Percentiles rank a stretch among this genome's conserved stretches.
phyloP scores from a whole-genome alignment of 2,797 vertebrate species.

The Psittacula echo region DNA sequence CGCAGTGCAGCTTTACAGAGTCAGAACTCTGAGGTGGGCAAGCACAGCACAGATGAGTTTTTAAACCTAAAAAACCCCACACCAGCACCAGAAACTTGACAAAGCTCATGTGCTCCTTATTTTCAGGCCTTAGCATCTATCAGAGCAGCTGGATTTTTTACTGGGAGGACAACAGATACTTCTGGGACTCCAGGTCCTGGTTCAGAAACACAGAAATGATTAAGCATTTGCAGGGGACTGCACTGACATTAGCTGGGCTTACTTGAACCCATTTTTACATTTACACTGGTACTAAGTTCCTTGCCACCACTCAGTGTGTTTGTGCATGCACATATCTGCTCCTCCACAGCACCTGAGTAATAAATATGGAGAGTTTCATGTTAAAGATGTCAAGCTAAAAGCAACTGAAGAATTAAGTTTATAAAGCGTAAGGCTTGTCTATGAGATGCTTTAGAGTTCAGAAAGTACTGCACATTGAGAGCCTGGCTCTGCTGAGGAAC shows the following conservation, averaged over 20 bases:
- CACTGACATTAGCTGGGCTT: background rate
- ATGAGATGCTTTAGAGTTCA: background rate
- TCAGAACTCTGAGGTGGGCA: background rate
- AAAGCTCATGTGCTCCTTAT: background rate
- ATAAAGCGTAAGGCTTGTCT: background rate
- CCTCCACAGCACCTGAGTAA: background rate
- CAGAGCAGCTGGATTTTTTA: background rate
- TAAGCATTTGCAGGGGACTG: background rate
- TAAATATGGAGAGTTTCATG: background rate
- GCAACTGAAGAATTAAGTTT: background rate
- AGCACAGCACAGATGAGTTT: background rate
- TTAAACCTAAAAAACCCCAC: background rate
- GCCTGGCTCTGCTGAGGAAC: background rate
- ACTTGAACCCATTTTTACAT: background rate
- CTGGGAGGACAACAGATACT: background rate
- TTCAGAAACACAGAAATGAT: background rate
- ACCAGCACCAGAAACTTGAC: background rate
- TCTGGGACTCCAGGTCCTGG: background rate
- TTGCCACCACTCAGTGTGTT: rapidly evolving
- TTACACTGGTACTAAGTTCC: background rate
- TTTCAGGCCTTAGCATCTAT: background rate
- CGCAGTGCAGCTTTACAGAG: background rate
- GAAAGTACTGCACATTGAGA: background rate
- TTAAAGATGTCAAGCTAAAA: background rate
- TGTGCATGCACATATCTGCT: background rate